phyloP scores from a whole-genome alignment of 2,113 vertebrate genomes.

The Oxygymnocypris stewartii region DNA sequence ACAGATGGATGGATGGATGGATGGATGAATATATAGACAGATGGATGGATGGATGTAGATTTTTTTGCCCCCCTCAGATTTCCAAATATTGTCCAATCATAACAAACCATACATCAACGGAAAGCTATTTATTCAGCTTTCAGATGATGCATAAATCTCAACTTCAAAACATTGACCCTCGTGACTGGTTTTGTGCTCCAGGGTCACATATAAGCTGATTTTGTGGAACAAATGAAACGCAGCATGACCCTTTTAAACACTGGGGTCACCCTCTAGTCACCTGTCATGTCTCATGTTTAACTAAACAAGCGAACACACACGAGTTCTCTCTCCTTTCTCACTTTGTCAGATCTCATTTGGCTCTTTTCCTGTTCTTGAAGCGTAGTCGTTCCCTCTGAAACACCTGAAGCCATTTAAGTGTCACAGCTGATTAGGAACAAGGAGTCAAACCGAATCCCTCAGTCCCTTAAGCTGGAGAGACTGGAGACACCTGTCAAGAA shows the following conservation, averaged over 20 bases:
- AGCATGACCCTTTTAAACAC: background rate
- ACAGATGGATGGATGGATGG: too few species aligned
- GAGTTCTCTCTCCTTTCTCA: background rate
- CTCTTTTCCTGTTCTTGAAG: slow-evolving; percentile 24
- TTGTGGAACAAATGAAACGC: background rate
- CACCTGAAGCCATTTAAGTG: slow-evolving; percentile 4
- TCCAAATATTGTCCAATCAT: too few species aligned
- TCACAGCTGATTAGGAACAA: background rate
- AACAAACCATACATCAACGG: too few species aligned
- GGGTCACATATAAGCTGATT: background rate
- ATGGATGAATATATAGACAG: too few species aligned
- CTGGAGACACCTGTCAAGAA: background rate
- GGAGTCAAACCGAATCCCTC: slow-evolving; percentile 3
- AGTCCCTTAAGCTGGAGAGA: background rate
- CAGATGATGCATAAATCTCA: too few species aligned
- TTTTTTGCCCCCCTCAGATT: too few species aligned
- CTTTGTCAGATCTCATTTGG: slow-evolving; percentile 21
- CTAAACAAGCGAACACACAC: slow-evolving; percentile 24
- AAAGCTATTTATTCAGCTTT: too few species aligned
- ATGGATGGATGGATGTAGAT: too few species aligned
- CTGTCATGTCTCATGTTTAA: slow-evolving; percentile 12
- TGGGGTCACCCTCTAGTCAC: background rate
- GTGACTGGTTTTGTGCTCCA: too few species aligned
- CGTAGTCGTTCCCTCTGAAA: slow-evolving; percentile 7
- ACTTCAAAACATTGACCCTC: too few species aligned